A percentile compares a stretch with the other conserved stretches of the same genome.
Conservation (phyloP, 2,797 vertebrate genomes). For the Ctenopoma kingsleyae region DNA sequence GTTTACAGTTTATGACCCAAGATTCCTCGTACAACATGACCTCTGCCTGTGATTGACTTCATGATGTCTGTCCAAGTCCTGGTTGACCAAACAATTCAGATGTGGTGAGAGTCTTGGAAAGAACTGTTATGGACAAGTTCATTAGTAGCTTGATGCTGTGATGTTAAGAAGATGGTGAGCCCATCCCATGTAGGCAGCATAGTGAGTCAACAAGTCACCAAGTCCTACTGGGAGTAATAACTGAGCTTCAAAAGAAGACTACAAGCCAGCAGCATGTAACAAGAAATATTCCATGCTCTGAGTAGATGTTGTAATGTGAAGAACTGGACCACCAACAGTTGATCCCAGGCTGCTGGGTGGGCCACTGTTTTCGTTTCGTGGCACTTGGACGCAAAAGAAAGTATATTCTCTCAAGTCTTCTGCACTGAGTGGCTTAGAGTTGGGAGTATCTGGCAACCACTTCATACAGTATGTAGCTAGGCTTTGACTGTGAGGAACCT, state of each 20-base stretch:
- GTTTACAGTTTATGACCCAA: not conserved
- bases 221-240: slow-evolving; percentile 32
- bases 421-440: slow-evolving; percentile 5
- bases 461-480: not conserved
- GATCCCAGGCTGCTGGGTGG: slow-evolving; percentile 19
- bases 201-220: slow-evolving; percentile 14
- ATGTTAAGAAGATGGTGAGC: not conserved
- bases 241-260: not conserved
- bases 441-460: slow-evolving; percentile 8
- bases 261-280: slow-evolving; percentile 13
- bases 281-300: not conserved
- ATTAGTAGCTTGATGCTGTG: slow-evolving; percentile 24
- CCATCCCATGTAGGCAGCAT: not conserved
- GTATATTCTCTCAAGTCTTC: not conserved
- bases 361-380: slow-evolving; percentile 1
- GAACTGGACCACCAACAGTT: slow-evolving; percentile 30
- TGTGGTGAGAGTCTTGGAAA: slow-evolving; percentile 18
- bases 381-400: not conserved
- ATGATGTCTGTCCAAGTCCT: slow-evolving; percentile 17
- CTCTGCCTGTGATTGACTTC: not conserved
- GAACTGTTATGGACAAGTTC: slow-evolving; percentile 3
- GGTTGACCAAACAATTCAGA: slow-evolving; percentile 8
- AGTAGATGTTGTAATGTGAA: not conserved
- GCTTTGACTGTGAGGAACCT: not conserved
- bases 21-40: not conserved